Base-by-base conservation (phyloP, 1,140 invertebrate species). In the Drosophila pachea region DNA sequence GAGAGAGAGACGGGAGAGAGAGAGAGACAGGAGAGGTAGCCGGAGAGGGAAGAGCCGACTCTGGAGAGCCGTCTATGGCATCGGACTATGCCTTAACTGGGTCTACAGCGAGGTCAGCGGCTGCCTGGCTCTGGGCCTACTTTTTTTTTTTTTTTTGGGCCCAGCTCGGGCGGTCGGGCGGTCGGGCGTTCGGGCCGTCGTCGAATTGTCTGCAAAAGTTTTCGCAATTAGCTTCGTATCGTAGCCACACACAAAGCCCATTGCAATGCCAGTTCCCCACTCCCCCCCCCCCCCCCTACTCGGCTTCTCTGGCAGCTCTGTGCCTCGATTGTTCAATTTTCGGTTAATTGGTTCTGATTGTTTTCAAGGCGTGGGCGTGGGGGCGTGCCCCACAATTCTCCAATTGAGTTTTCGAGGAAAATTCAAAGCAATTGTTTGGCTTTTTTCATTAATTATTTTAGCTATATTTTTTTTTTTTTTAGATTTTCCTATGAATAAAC, bases 331-430 rank as follows among this genome's bases (percentile, higher is more conserved):
- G 79, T 84, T 86, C 81, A 81, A 81, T 86, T 79, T 82, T 86
- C 76, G 70, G 82, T 84, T 84, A 84, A 84, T 84, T 84, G 81
- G 81, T 86, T 86, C 76, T 84, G 81, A 84, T 84, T 84, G 82
- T 81, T 84, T 84, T 84, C 70, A 56, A 73, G 81, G 81, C 82
- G 81, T 84, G 81, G 40, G 40, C 11, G 40, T 6, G 40, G 40
- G 12, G 38, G 12, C 9, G 40, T 5, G 12, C 9, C 38, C 9
- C 8, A 11, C 38, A 40, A 22, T 22, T 22, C 22, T 22, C 22
- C 22, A 22, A 22, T 22, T 22, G 22, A 36, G 35, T 36, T 36
- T 36, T 36, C 35, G 8, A 36, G 22, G 22, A 22, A 22, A 22
- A 22, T 22, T 22, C 22, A 3, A 36, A 4, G 6, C 35, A 36